Conservation (phyloP, 1,140 invertebrate species). For the Heliconius nattereri region DNA sequence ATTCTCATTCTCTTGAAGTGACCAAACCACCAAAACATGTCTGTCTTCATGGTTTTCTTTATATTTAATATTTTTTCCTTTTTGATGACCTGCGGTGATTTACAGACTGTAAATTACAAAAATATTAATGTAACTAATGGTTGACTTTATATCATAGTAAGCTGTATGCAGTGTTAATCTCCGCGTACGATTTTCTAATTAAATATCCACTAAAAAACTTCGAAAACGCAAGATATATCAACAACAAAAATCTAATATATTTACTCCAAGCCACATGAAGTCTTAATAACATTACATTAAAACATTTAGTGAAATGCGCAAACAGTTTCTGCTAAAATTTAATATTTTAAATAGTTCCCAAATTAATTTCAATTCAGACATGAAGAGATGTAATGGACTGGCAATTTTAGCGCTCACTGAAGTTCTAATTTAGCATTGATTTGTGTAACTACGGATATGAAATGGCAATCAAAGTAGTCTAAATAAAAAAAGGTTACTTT, state of each 20-base stretch:
- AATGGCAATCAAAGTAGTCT: neutral
- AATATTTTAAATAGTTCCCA: slow-evolving; percentile 29
- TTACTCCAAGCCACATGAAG: neutral
- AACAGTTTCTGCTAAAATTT: slow-evolving; percentile 1
- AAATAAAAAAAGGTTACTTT: neutral
- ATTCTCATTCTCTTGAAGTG: no score
- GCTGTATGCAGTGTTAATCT: no score
- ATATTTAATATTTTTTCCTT: no score
- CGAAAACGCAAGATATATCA: neutral
- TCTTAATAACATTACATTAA: neutral
- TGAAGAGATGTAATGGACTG: slow-evolving; percentile 35
- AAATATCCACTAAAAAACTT: no score
- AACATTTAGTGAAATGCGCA: neutral
- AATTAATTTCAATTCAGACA: slow-evolving; percentile 36
- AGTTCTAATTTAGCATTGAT: slow-evolving; percentile 34
- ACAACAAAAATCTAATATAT: neutral
- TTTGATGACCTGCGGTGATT: no score
- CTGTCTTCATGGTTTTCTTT: no score
- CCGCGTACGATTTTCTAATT: no score
- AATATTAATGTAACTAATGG: no score
- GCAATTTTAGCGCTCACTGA: slow-evolving; percentile 30
- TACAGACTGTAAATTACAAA: no score
- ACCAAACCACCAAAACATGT: no score
- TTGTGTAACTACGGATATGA: slow-evolving; percentile 24
- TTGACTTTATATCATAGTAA: no score